Conservation (phyloP, 2,888 invertebrate genomes). For the Pseudococcus longispinus region DNA sequence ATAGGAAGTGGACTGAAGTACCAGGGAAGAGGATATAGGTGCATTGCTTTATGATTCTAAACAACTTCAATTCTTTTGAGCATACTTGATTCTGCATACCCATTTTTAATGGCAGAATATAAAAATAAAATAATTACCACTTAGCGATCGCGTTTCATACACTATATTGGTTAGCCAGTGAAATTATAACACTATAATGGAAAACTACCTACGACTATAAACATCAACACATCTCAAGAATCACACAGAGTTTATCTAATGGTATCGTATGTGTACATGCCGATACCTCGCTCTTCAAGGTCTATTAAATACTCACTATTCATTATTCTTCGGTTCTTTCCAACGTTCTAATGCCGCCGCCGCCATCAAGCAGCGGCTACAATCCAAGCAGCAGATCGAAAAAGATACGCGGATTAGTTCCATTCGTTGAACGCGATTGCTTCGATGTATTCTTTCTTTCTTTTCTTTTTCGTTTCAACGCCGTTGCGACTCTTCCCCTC, state of each 20-base stretch:
- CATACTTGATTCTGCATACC: too few species aligned
- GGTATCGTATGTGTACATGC: neutral
- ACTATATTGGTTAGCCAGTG: neutral
- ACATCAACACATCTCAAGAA: neutral
- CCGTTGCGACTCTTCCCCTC: neutral
- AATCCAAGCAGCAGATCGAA: neutral
- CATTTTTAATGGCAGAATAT: too few species aligned
- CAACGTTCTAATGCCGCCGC: neutral
- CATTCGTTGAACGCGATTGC: neutral
- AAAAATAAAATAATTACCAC: neutral
- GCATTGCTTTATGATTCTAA: too few species aligned
- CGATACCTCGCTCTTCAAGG: neutral
- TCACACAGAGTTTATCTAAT: neutral
- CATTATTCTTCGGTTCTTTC: neutral
- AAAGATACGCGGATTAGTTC: slow-evolving; percentile 11
- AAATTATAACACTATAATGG: neutral
- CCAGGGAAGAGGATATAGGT: too few species aligned
- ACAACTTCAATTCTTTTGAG: too few species aligned
- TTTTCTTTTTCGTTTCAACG: neutral
- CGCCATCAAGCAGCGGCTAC: neutral
- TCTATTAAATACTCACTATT: neutral
- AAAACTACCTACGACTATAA: slow-evolving; percentile 1
- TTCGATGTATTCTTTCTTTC: neutral
- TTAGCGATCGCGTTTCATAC: neutral
- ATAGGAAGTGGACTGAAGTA: too few species aligned